A percentile compares a stretch with the other conserved stretches of the same genome.
Conservation (phyloP, 2,888 invertebrate genomes). For the Ametastegia equiseti region DNA sequence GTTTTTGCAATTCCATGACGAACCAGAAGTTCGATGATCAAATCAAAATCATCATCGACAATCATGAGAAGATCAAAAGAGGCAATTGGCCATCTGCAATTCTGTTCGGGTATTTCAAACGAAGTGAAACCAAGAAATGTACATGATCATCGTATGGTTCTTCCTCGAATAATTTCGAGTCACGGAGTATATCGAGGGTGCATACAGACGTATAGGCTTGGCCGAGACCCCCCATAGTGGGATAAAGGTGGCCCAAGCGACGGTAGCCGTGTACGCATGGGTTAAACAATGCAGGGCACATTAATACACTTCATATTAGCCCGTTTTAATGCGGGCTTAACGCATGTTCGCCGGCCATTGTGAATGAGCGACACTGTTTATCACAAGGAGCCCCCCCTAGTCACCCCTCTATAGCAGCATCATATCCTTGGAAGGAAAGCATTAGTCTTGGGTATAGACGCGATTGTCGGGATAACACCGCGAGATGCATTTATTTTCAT, state of each 20-base stretch:
- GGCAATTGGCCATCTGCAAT: not conserved
- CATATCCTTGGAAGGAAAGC: conserved; percentile 65
- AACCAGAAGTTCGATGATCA: not conserved
- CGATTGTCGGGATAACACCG: conserved; percentile 66
- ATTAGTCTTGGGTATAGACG: conserved; percentile 70
- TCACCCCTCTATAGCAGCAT: conserved; percentile 60
- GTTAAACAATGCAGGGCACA: conserved; percentile 75
- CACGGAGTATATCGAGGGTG: conserved; percentile 66
- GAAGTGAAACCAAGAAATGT: not conserved
- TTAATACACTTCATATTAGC: conserved; percentile 77
- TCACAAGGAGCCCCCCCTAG: conserved; percentile 70
- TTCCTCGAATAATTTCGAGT: conserved; percentile 62
- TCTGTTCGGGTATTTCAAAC: not conserved
- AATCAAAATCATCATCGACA: not conserved
- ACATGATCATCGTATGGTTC: no score
- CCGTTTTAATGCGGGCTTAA: conserved; percentile 75
- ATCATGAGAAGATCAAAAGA: not conserved
- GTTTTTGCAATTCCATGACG: not conserved
- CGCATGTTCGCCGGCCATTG: conserved; percentile 75
- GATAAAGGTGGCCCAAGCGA: conserved; percentile 71
- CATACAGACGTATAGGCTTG: conserved; percentile 53
- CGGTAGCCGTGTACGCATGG: conserved; percentile 74
- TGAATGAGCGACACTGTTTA: conserved; percentile 76
- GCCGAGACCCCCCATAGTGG: conserved; percentile 72
- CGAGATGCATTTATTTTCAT: conserved; percentile 47